These are phyloP conservation scores for Pteria penguin DNA, from an alignment of 2,888 invertebrate genomes.

Conservation along the genomic window DNA sequence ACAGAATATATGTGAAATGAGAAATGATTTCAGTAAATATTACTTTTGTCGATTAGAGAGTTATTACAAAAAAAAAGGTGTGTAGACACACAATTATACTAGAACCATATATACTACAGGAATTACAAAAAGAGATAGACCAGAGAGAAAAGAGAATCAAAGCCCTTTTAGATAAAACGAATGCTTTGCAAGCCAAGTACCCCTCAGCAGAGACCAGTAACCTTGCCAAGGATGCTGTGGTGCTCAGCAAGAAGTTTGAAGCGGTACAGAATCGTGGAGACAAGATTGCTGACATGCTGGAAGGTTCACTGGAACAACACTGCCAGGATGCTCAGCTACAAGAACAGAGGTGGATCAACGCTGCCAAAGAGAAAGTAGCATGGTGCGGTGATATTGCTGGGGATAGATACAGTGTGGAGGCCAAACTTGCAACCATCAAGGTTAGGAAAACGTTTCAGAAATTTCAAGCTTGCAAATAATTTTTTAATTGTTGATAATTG, in stretches of 20 bases:
- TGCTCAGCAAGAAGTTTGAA: slow-evolving; percentile 83
- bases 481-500: too few relatives aligned
- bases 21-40: too few relatives aligned
- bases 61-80: too few relatives aligned
- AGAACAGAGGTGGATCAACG: slow-evolving; percentile 89
- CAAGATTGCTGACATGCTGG: slow-evolving; percentile 83
- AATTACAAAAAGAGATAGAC: slow-evolving; percentile 86
- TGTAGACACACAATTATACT: too few relatives aligned
- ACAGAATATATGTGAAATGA: too few relatives aligned
- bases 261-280: slow-evolving; percentile 88
- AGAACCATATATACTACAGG: too few relatives aligned
- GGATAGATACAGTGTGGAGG: slow-evolving; percentile 92
- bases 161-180: slow-evolving; percentile 87
- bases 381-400: slow-evolving; percentile 92
- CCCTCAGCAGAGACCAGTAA: slow-evolving; percentile 75
- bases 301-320: slow-evolving; percentile 91
- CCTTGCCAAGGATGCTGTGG: slow-evolving; percentile 74
- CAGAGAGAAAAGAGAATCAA: slow-evolving; percentile 88
- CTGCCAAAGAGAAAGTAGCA: slow-evolving; percentile 92
- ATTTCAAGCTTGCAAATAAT: too few relatives aligned
- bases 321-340: slow-evolving; percentile 91
- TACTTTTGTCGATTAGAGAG: too few relatives aligned
- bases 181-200: slow-evolving; percentile 67
- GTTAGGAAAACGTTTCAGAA: slow-evolving; percentile 47
- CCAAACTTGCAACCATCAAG: slow-evolving; percentile 87